A percentile compares a stretch with the other conserved stretches of the same genome.
Conservation (phyloP, 2,888 invertebrate genomes). For the Muschampia plurimacula region DNA sequence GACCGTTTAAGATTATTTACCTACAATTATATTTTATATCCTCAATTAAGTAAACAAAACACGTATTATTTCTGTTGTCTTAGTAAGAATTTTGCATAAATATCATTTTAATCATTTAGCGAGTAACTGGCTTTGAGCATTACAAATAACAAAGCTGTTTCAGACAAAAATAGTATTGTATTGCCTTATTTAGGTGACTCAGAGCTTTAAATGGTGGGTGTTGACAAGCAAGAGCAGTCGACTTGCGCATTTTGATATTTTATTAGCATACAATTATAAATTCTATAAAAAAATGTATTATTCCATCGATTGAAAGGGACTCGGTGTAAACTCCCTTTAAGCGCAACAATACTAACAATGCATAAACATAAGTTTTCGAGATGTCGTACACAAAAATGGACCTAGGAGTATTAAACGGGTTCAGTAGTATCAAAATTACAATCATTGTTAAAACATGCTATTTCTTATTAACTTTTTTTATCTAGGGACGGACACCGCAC, state of each 20-base stretch:
- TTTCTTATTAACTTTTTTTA: slow-evolving; percentile 1
- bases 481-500: too few species aligned
- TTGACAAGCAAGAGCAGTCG: slow-evolving; percentile 36
- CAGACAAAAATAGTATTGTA: background rate
- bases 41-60: background rate
- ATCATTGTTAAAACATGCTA: slow-evolving; percentile 21
- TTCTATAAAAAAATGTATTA: slow-evolving; percentile 29
- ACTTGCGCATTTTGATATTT: slow-evolving; percentile 33
- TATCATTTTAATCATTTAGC: background rate
- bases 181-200: slow-evolving; percentile 1
- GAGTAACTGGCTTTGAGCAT: background rate
- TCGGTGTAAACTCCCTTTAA: slow-evolving; percentile 8
- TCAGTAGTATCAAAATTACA: slow-evolving; percentile 1
- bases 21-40: too few species aligned
- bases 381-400: background rate
- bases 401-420: background rate
- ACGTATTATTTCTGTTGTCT: background rate
- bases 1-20: too few species aligned
- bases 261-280: slow-evolving; percentile 36
- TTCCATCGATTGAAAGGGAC: slow-evolving; percentile 2
- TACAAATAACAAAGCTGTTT: slow-evolving; percentile 1
- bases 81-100: background rate
- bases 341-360: background rate
- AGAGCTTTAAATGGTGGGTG: slow-evolving; percentile 25
- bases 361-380: slow-evolving; percentile 5